phyloP scores from a whole-genome alignment of 2,888 invertebrate genomes.

The Labia minor region DNA sequence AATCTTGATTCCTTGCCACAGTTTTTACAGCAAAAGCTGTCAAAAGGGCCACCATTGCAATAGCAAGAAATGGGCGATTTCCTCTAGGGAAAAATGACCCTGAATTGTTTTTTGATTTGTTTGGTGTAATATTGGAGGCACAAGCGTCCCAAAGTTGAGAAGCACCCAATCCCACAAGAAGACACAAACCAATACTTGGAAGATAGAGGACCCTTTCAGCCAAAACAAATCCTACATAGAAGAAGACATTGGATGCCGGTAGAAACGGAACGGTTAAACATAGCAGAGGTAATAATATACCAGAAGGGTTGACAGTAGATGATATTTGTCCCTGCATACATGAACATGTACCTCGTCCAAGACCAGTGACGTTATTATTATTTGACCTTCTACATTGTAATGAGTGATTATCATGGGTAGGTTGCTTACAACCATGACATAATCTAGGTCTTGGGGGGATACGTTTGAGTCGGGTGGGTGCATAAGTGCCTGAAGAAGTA shows the following conservation, averaged over 20 bases:
- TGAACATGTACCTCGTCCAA: neutral
- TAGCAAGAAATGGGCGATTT: constrained; percentile 31
- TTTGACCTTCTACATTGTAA: constrained; percentile 15
- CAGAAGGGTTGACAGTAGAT: constrained; percentile 35
- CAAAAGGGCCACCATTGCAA: constrained; percentile 46
- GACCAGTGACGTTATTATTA: neutral
- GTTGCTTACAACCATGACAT: neutral
- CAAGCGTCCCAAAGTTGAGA: constrained; percentile 30
- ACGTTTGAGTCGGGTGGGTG: neutral
- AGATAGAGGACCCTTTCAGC: constrained; percentile 93
- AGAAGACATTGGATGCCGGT: constrained; percentile 90
- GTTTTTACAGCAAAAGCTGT: constrained; percentile 64
- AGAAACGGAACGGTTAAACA: constrained; percentile 85
- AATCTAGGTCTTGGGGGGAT: neutral
- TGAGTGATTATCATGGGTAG: neutral
- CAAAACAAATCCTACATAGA: constrained; percentile 96
- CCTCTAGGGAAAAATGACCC: too few relatives aligned
- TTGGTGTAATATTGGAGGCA: constrained; percentile 32
- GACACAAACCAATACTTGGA: constrained; percentile 90
- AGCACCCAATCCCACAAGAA: constrained; percentile 58
- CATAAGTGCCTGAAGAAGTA: neutral
- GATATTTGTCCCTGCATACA: neutral
- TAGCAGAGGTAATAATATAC: constrained; percentile 48
- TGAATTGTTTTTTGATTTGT: constrained; percentile 18
- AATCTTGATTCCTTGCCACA: constrained; percentile 72